Evolutionary conservation across 1,140 invertebrate genomes (phyloP).

Genomic region (Pseudomyrmex cubaensis): DNA sequence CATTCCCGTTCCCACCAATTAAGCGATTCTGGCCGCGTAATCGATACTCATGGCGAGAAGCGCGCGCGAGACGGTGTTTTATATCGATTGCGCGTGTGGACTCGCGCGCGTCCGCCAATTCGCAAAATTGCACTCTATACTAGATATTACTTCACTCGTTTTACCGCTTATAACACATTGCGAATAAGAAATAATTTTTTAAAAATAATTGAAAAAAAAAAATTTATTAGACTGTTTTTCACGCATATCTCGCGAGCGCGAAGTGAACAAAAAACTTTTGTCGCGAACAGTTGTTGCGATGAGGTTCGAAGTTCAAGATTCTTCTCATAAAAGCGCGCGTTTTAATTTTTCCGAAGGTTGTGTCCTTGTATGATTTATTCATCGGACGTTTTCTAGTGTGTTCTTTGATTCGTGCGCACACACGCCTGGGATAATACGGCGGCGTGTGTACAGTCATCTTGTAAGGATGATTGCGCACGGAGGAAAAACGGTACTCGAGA

Average conservation of each 20-base stretch:
- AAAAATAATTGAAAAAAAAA: neutral
- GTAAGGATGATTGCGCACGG: conserved; percentile 24
- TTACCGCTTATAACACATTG: neutral
- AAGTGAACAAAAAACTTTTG: neutral
- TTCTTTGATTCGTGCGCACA: conserved; percentile 31
- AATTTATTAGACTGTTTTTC: neutral
- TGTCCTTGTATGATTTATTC: conserved; percentile 60
- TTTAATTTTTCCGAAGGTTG: conserved; percentile 46
- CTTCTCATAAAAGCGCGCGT: conserved; percentile 31
- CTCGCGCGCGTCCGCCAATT: neutral
- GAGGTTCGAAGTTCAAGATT: conserved; percentile 37
- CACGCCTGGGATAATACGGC: conserved; percentile 1
- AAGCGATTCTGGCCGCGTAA: conserved; percentile 64
- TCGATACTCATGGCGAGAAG: conserved; percentile 52
- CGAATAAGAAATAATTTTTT: too few relatives aligned
- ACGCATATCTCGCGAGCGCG: neutral
- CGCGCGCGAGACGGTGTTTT: conserved; percentile 10
- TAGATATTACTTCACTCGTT: neutral
- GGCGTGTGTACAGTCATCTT: conserved; percentile 4
- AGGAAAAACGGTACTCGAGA: conserved; percentile 54
- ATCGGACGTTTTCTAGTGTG: conserved; percentile 47
- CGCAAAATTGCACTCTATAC: conserved; percentile 20
- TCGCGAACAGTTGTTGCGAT: neutral
- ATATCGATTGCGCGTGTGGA: conserved; percentile 22
- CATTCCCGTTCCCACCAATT: conserved; percentile 65